Base-by-base conservation (phyloP, 2,888 invertebrate genomes). In the Gymnocheta viridis region DNA sequence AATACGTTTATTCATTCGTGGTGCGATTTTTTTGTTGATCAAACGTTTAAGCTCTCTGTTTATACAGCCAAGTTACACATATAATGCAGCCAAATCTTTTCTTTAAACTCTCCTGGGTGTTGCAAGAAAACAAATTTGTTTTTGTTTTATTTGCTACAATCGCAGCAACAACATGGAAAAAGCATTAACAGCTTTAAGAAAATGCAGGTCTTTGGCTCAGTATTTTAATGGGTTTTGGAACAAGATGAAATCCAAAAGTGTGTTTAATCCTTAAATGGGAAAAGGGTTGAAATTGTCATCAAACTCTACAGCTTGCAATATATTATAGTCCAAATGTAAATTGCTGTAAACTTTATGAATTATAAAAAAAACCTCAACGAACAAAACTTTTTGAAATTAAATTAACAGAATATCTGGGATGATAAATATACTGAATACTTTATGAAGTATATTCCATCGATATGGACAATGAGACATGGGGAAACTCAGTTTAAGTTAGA, bases 171-270 rank as follows among this genome's bases (percentile, higher is more conserved):
- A 62, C 51, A 73, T 35, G 38, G 67, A 60, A 80, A 12, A 49
- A 41, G 2, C 66, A 47, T 47, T 47, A 79, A 54, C 70, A 62
- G 35, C 22, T 79, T 67, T 14, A 74, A 49, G 66, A 56, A 69
- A 70, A 74, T 80, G 70, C 70, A 51, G 74, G 79, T 58, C 58
- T 83, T 62, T 79, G 79, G 73, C 54, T 83, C 70, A 76, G 35
- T 74, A 70, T 80, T 80, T 83, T 44, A 76, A 66, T 70, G 29
- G 79, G 56, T 51, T 66, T 70, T 66, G 41, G 49, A 51, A 38
- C 14, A 60, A 66, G 51, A 70, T 70, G 24, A 79, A 74, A 51
- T 29, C 14, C n/a, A 12, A 32, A 17, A 49, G 29, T 51, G 4
- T 27, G 4, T 32, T 81, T 74, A 82, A 69, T 60, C 74, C 29